Evolutionary conservation across 2,797 vertebrate genomes (phyloP).

Genomic region (Sebastolobus altivelis): DNA sequence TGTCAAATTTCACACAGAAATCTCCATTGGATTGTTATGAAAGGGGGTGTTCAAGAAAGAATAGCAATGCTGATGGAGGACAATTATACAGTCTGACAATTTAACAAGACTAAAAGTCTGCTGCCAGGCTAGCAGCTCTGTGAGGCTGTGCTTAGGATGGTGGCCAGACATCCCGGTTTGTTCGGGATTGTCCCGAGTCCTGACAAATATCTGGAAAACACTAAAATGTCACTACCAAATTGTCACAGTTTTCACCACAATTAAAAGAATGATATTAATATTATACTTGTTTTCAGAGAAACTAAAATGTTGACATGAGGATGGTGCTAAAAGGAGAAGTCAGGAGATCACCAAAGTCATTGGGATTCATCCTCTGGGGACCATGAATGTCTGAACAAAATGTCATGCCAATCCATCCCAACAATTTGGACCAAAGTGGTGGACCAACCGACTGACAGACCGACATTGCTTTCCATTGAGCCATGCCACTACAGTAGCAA

Average conservation of each 20-base stretch:
- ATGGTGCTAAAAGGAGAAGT: background rate
- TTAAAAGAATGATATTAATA: background rate
- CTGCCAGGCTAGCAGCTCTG: background rate
- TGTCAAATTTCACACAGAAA: background rate
- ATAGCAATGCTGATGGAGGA: background rate
- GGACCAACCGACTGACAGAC: background rate
- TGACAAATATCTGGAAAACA: background rate
- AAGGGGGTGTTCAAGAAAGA: background rate
- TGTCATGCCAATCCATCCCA: background rate
- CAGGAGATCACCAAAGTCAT: background rate
- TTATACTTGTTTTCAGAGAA: background rate
- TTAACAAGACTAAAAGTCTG: background rate
- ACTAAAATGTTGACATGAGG: background rate
- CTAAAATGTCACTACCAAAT: background rate
- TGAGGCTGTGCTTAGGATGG: background rate
- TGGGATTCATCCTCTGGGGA: background rate
- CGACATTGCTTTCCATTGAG: background rate
- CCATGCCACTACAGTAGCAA: background rate
- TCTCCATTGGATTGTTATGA: background rate
- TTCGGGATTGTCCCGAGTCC: background rate
- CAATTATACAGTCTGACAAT: background rate
- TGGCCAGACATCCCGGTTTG: background rate
- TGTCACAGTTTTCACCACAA: background rate
- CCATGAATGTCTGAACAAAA: background rate
- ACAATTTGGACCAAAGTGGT: background rate